Conservation (phyloP, 2,113 vertebrate species). For the Psilopsiagon aurifrons region DNA sequence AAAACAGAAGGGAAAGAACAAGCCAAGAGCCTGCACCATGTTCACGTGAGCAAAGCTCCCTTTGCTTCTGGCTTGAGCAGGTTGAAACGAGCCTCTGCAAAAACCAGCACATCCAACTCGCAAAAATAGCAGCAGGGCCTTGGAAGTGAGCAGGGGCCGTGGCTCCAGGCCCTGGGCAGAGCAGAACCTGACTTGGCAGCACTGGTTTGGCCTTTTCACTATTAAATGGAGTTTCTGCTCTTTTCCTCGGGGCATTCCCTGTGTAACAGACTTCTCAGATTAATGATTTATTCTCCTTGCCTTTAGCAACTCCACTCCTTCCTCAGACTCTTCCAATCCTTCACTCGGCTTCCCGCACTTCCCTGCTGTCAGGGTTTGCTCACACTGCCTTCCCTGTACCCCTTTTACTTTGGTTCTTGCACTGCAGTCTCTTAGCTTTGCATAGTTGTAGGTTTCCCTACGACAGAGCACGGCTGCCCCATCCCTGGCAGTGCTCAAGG, state of each 20-base stretch:
- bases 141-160: slow-evolving; percentile 11
- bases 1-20: background rate
- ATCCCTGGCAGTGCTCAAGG: background rate
- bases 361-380: background rate
- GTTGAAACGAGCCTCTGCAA: background rate
- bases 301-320: background rate
- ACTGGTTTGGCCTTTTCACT: background rate
- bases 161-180: background rate
- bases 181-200: background rate
- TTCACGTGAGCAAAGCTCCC: background rate
- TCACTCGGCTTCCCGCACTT: background rate
- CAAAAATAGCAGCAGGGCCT: slow-evolving; percentile 26
- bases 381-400: background rate
- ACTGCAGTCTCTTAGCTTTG: background rate
- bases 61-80: background rate
- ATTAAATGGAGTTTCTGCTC: slow-evolving; percentile 30
- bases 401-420: background rate
- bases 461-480: background rate
- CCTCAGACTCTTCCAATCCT: background rate
- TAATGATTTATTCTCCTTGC: background rate
- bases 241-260: background rate
- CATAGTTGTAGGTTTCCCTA: background rate
- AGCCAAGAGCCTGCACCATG: background rate
- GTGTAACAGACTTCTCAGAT: slow-evolving; percentile 23
- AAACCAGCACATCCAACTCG: slow-evolving; percentile 4